Evolutionary conservation across 2,113 vertebrate genomes (phyloP).

Genomic region (Burhinus oedicnemus): DNA sequence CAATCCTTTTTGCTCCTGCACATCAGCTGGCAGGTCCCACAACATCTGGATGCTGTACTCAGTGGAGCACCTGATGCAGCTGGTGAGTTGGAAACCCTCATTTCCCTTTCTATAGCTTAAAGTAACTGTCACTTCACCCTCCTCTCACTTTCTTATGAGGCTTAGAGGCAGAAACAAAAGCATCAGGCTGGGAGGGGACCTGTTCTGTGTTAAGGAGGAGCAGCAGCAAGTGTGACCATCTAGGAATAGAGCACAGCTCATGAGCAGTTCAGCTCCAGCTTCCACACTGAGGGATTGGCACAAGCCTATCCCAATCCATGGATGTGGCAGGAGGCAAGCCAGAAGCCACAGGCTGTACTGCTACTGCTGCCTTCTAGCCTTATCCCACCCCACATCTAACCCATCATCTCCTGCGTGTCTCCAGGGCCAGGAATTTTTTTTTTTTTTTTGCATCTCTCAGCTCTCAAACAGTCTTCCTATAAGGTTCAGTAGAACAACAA

Average conservation of each 20-base stretch:
- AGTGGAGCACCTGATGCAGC: fast-evolving
- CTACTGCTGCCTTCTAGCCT: background rate
- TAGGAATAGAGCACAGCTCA: background rate
- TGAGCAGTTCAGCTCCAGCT: background rate
- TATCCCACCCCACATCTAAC: background rate
- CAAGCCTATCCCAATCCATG: background rate
- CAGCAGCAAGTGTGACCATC: background rate
- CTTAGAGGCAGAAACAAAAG: background rate
- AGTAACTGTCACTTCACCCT: background rate
- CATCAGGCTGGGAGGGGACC: background rate
- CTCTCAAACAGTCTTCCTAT: background rate
- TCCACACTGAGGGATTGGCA: background rate
- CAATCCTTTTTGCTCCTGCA: background rate
- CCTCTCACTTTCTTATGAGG: background rate
- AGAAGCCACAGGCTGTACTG: background rate
- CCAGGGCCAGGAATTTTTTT: background rate
- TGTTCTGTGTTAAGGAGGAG: background rate
- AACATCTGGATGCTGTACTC: background rate
- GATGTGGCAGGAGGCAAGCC: background rate
- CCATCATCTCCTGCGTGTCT: background rate
- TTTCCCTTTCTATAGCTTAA: background rate
- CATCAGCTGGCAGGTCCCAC: background rate
- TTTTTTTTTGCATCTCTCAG: background rate
- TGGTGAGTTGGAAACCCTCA: background rate
- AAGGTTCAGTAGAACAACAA: background rate